Conservation (phyloP, 2,888 invertebrate species). For the Noctua janthina region DNA sequence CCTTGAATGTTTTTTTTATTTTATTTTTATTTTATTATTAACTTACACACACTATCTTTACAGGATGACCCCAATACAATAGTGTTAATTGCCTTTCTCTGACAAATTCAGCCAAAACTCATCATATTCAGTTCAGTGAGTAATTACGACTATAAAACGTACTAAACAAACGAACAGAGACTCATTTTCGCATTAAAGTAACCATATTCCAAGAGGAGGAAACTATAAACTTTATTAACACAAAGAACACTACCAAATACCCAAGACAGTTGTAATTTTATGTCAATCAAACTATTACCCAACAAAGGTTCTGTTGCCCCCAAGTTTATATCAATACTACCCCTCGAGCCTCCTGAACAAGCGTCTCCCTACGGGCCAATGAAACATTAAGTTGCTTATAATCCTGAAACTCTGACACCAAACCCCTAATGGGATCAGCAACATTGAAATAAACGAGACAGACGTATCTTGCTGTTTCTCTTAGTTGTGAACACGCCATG, state of each 20-base stretch:
- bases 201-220: neutral
- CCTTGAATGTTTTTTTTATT: too few relatives aligned
- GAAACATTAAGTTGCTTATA: slow-evolving; percentile 29
- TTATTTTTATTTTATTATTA: too few relatives aligned
- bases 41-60: too few relatives aligned
- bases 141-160: neutral
- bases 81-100: neutral
- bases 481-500: neutral
- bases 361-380: slow-evolving; percentile 32
- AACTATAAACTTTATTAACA: slow-evolving; percentile 12
- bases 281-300: slow-evolving; percentile 45
- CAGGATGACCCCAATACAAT: too few relatives aligned
- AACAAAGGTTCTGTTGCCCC: slow-evolving; percentile 5
- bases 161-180: neutral
- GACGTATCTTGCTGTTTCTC: slow-evolving; percentile 22
- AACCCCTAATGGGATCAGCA: slow-evolving; percentile 36
- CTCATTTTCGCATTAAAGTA: neutral
- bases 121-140: slow-evolving; percentile 11
- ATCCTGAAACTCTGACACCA: slow-evolving; percentile 34
- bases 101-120: neutral
- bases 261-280: slow-evolving; percentile 32
- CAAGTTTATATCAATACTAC: slow-evolving; percentile 26
- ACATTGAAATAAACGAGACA: slow-evolving; percentile 36
- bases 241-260: neutral
- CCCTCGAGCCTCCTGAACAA: slow-evolving; percentile 15